These are phyloP conservation scores for Girardia tigrina DNA, from an alignment of 2,888 invertebrate genomes.

Conservation along the genomic window DNA sequence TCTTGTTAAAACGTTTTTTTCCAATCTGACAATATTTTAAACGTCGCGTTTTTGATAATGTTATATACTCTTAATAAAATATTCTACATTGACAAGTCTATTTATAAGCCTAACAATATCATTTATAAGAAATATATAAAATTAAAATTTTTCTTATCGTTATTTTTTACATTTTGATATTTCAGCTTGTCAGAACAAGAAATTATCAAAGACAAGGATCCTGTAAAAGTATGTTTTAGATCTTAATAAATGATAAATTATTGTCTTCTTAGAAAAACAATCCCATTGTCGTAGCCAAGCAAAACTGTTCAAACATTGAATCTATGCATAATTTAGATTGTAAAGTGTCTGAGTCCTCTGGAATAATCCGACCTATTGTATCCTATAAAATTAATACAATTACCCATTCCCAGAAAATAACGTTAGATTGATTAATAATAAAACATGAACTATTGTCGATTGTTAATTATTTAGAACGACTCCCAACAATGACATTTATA, in stretches of 20 bases:
- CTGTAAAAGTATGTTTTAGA: background rate
- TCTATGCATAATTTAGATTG: constrained; percentile 1
- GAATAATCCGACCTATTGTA: background rate
- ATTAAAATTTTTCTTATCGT: too few relatives aligned
- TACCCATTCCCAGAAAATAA: background rate
- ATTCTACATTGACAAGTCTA: too few relatives aligned
- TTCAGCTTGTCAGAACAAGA: constrained; percentile 15
- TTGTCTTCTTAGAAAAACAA: background rate
- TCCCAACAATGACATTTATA: background rate
- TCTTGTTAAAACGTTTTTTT: too few relatives aligned
- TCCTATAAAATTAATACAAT: background rate
- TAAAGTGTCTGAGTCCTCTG: background rate
- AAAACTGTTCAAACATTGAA: background rate
- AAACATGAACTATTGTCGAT: background rate
- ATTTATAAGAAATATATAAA: too few relatives aligned
- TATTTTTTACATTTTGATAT: too few relatives aligned
- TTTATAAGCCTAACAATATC: too few relatives aligned
- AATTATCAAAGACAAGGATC: background rate
- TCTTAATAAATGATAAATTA: background rate
- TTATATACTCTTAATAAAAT: too few relatives aligned
- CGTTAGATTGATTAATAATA: background rate
- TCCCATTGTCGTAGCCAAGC: background rate
- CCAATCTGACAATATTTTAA: too few relatives aligned
- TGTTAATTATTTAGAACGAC: constrained; percentile 17
- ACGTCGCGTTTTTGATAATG: too few relatives aligned